A percentile compares a stretch with the other conserved stretches of the same genome.
Evolutionary conservation across 2,113 vertebrate genomes (phyloP).

Genomic region (Opisthocomus hoazin): DNA sequence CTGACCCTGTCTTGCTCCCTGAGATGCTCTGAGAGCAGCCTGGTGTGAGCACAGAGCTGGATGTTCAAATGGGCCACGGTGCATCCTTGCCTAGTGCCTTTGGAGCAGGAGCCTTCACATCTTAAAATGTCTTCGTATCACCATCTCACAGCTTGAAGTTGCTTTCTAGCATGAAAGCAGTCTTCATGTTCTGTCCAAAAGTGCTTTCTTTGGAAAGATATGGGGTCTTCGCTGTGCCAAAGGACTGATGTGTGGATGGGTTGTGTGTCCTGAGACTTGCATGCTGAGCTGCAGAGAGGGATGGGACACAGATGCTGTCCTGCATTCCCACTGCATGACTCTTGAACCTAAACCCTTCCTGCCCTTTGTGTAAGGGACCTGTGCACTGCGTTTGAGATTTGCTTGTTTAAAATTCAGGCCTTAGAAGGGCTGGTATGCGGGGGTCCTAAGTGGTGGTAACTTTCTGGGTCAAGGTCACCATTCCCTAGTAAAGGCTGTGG

Average conservation of each 20-base stretch:
- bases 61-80: neutral
- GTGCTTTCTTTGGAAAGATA: neutral
- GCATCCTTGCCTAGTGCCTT: neutral
- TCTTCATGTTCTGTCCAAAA: neutral
- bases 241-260: neutral
- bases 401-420: neutral
- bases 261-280: neutral
- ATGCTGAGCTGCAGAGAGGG: neutral
- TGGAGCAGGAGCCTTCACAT: neutral
- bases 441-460: neutral
- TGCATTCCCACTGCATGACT: neutral
- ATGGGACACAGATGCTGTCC: neutral
- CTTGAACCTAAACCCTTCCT: neutral
- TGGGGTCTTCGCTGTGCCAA: neutral
- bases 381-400: neutral
- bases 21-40: neutral
- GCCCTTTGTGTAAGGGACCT: neutral
- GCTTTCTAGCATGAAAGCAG: neutral
- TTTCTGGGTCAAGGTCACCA: neutral
- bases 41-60: neutral
- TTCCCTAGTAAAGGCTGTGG: neutral
- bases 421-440: neutral
- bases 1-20: neutral
- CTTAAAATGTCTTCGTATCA: neutral
- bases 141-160: rapidly evolving